Evolutionary conservation across 1,140 invertebrate species (phyloP), one percentile per base, ranked within the genome.

Genomic region (Popillia japonica): DNA sequence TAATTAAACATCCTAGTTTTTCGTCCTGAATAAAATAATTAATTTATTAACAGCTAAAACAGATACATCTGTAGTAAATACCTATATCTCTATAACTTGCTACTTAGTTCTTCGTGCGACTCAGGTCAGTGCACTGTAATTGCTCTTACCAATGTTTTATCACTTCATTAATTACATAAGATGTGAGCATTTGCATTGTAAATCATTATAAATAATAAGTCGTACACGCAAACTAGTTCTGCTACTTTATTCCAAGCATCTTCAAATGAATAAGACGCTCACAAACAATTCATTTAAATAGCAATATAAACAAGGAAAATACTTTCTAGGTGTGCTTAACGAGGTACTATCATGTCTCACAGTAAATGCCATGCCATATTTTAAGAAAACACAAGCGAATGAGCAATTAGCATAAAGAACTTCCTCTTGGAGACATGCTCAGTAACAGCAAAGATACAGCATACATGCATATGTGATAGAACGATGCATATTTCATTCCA

Each of bases 1-100:
- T 27, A 68, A 68, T 68, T 27, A 68, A 34, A 68, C 20, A 68
- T 68, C 61, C 3, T 68, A 27, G 22, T 68, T 68, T 68, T 68
- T 68, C 27, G 22, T 17, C 22, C 27, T 22, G 20, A 34, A 3
- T 68, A 68, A 68, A 68, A 68, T 68, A 68, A 34, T 20, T 68
- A 68, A 68, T 68, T 68, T 27, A 34, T 68, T 68, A 68, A 23
- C 61, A 22, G 61, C 4, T 10, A 22, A 68, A 8, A 22, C 17
- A 34, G 27, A 68, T 27, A 68, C 22, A 23, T 22, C 22, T 22
- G 22, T 22, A 68, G 20, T 27, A 55, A 55, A 17, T 68, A 11
- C 22, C 2, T 68, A 68, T 68, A 11, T 27, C 11, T 34, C 9
- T 6, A 27, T 68, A 68, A 68, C 23, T 68, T 22, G 11, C 22